Base-by-base conservation (phyloP, 2,888 invertebrate genomes). In the Ariolimax columbianus region DNA sequence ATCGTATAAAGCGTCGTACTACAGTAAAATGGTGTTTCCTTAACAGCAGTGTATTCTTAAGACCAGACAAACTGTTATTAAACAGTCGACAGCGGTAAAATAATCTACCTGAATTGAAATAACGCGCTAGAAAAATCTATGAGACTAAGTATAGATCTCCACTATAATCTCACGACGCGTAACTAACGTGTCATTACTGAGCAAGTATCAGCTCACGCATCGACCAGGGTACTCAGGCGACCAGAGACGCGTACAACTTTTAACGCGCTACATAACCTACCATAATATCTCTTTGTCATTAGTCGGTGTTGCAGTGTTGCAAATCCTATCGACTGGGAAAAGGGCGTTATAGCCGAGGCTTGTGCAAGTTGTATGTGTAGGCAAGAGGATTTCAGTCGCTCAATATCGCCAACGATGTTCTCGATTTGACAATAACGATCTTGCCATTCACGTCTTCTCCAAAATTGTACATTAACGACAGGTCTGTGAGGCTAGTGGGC, bases 361-460 rank as follows among this genome's bases (percentile, higher is more conserved):
- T 26, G n/a, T 4, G 40, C 23, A 1, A 47, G 7, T 47, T 47
- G n/a, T 1, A 75, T 30, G 30, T 47, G 72, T 38, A 40, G 40
- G 72, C 72, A 1, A 26, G 72, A 38, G 51, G 75, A 75, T 30
- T 51, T 51, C 33, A 23, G 2, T 4, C 33, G 30, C n/a, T 75
- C 75, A 33, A 75, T 75, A 51, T 19, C 23, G 75, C 30, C 51
- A 51, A 17, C 51, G 75, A 51, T 75, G 33, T 75, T 75, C 51
- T 23, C 72, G 40, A 51, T 33, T 75, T 51, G 36, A 47, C 51
- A 33, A 7, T 75, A 51, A 51, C 75, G 75, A 75, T 75, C 75
- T 9, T 51, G 33, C 75, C 51, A 51, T 75, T 75, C 75, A 23
- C 9, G 51, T 1, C 2, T 51, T 19, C 51, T 33, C 23, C 51